Conservation (phyloP, 2,888 invertebrate genomes). For the Caenorhabditis auriculariae region DNA sequence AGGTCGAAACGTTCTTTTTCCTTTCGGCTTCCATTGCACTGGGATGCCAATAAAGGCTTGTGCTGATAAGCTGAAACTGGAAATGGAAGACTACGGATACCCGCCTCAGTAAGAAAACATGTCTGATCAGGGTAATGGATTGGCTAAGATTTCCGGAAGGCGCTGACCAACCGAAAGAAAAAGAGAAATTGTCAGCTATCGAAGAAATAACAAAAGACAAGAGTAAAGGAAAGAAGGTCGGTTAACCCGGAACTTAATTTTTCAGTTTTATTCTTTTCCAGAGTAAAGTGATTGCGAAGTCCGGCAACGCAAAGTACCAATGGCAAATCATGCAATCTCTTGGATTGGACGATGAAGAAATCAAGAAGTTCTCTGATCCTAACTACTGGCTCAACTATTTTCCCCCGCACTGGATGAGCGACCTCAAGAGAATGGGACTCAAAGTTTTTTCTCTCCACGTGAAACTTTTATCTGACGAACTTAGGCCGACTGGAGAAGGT, state of each 20-base stretch:
- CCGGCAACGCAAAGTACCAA: constrained; percentile 85
- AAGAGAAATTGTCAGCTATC: constrained; percentile 44
- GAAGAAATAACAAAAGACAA: constrained; percentile 76
- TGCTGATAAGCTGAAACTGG: constrained; percentile 91
- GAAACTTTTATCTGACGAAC: neutral
- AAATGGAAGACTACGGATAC: constrained; percentile 86
- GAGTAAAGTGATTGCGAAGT: constrained; percentile 92
- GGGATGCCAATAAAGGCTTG: constrained; percentile 99
- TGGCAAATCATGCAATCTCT: constrained; percentile 98
- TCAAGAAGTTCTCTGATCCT: constrained; percentile 84
- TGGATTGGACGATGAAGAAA: constrained; percentile 86
- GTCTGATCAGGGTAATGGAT: neutral
- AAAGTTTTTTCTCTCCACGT: constrained; percentile 71
- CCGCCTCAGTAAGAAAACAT: constrained; percentile 78
- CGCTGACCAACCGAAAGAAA: constrained; percentile 66
- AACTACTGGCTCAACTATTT: constrained; percentile 94
- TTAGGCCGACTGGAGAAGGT: constrained; percentile 92
- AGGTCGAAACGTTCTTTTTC: constrained; percentile 87
- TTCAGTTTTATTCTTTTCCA: constrained; percentile 63
- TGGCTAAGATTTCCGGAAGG: constrained; percentile 38
- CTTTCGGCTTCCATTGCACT: constrained; percentile 97
- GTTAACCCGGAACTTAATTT: constrained; percentile 40
- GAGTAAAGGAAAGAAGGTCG: constrained; percentile 81
- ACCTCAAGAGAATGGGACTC: constrained; percentile 84
- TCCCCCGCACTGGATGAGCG: constrained; percentile 83